Percentiles rank a stretch among this genome's conserved stretches.
These are phyloP conservation scores for Mythimna ferrago DNA, from an alignment of 2,888 invertebrate species.

Conservation along the genomic window DNA sequence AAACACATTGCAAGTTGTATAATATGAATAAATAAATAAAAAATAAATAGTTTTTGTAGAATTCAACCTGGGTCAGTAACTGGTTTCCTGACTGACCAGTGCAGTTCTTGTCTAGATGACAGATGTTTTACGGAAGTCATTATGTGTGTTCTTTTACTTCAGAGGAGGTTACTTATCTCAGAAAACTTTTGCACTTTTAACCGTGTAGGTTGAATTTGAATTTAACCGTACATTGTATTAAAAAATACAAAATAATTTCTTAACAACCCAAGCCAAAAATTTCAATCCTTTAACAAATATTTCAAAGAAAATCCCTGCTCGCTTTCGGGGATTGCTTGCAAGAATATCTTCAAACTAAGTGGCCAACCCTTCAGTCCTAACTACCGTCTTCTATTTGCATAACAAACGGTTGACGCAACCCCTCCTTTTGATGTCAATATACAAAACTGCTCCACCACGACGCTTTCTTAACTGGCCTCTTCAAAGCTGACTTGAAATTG, in stretches of 20 bases:
- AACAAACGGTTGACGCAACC: conserved; percentile 60
- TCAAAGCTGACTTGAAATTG: conserved; percentile 52
- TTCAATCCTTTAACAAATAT: conserved; percentile 26
- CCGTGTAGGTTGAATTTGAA: too few species aligned
- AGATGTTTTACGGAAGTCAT: too few species aligned
- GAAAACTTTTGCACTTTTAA: too few species aligned
- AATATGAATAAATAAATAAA: too few species aligned
- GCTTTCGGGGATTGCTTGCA: conserved; percentile 26
- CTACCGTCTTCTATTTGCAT: conserved; percentile 64
- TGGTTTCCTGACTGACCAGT: too few species aligned
- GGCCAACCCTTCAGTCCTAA: conserved; percentile 56
- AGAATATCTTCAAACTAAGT: conserved; percentile 55
- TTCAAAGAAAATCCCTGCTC: conserved; percentile 27
- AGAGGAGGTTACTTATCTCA: neutral
- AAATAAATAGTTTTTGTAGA: too few species aligned
- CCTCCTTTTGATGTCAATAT: conserved; percentile 63
- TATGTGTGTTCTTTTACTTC: neutral
- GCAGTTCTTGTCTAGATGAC: too few species aligned
- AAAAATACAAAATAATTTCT: neutral
- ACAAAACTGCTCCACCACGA: conserved; percentile 59
- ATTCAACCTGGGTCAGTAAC: too few species aligned
- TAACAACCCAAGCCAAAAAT: conserved; percentile 6
- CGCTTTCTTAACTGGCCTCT: conserved; percentile 56
- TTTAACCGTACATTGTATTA: neutral
- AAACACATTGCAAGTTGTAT: too few species aligned